phyloP scores from a whole-genome alignment of 2,113 vertebrate genomes.

The Menidia beryllina region DNA sequence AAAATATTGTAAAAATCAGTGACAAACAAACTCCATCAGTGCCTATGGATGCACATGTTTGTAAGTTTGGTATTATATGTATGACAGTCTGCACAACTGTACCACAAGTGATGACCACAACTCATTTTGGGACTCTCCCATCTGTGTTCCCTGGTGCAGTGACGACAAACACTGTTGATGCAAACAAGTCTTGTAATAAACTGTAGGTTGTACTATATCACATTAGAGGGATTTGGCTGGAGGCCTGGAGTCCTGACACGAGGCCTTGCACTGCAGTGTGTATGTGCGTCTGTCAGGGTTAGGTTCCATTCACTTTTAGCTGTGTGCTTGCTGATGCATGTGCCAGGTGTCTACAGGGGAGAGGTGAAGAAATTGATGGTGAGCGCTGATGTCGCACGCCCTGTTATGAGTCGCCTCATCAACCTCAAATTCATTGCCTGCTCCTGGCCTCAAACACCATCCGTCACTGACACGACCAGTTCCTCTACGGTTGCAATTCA shows the following conservation, averaged over 20 bases:
- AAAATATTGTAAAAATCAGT: not conserved
- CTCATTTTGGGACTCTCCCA: slow-evolving; percentile 4
- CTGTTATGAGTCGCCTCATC: slow-evolving; percentile 85
- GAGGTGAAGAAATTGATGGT: slow-evolving; percentile 78
- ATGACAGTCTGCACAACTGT: slow-evolving; percentile 12
- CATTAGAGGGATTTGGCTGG: slow-evolving; percentile 52
- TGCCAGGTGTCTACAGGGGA: slow-evolving; percentile 72
- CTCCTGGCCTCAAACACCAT: slow-evolving; percentile 73
- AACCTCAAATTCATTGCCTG: slow-evolving; percentile 81
- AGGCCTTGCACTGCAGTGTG: slow-evolving; percentile 38
- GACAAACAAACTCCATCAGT: too few species aligned
- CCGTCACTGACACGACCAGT: slow-evolving; percentile 68
- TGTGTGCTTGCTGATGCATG: slow-evolving; percentile 73
- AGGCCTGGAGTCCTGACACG: slow-evolving; percentile 45
- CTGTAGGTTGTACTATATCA: slow-evolving; percentile 48
- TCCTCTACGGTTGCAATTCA: slow-evolving; percentile 67
- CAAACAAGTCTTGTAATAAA: slow-evolving; percentile 55
- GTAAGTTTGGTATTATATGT: slow-evolving; percentile 25
- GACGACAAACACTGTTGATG: slow-evolving; percentile 47
- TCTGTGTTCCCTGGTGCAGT: slow-evolving; percentile 46
- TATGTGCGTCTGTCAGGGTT: slow-evolving; percentile 48
- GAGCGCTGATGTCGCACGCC: slow-evolving; percentile 75
- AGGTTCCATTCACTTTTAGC: slow-evolving; percentile 63
- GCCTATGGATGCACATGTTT: not conserved
- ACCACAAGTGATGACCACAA: slow-evolving; percentile 32